A percentile compares a stretch with the other conserved stretches of the same genome.
phyloP scores from a whole-genome alignment of 1,140 invertebrate genomes.

The Drosophila busckii region DNA sequence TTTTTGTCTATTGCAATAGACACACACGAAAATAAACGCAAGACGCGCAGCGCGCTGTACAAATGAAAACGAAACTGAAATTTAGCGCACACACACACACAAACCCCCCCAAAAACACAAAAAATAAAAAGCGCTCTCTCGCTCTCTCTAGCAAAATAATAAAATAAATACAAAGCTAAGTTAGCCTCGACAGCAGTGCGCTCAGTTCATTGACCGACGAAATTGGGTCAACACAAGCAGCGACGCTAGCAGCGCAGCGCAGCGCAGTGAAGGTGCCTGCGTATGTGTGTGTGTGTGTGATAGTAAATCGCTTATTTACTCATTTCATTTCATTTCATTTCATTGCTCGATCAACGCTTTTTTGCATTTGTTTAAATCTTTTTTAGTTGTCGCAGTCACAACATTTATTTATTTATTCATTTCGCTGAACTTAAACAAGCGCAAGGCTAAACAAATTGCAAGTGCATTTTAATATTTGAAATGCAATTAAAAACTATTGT shows the following conservation, averaged over 20 bases:
- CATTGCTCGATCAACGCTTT: constrained; percentile 32
- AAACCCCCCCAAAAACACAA: constrained; percentile 43
- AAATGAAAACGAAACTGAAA: constrained; percentile 77
- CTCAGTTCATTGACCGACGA: constrained; percentile 71
- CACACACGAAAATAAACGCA: constrained; percentile 73
- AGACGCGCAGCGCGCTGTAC: constrained; percentile 33
- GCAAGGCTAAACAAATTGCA: constrained; percentile 72
- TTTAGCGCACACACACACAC: constrained; percentile 57
- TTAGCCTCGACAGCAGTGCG: constrained; percentile 43
- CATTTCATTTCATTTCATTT: constrained; percentile 26
- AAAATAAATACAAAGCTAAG: constrained; percentile 14
- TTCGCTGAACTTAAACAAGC: constrained; percentile 69
- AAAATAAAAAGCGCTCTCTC: constrained; percentile 9
- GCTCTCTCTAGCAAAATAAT: neutral
- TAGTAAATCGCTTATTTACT: constrained; percentile 56
- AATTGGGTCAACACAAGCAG: constrained; percentile 61
- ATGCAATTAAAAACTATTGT: constrained; percentile 51
- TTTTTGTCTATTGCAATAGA: constrained; percentile 66
- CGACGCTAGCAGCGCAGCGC: constrained; percentile 23
- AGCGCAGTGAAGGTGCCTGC: constrained; percentile 53
- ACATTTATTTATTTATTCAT: constrained; percentile 23
- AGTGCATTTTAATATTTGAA: too few species aligned
- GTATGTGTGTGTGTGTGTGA: constrained; percentile 18
- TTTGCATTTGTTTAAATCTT: constrained; percentile 25
- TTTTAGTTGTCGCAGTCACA: constrained; percentile 30